Percentiles rank a stretch among this genome's conserved stretches.
Evolutionary conservation across 23 tunicate species (phyloP).

Genomic region (Ciona savignyi): DNA sequence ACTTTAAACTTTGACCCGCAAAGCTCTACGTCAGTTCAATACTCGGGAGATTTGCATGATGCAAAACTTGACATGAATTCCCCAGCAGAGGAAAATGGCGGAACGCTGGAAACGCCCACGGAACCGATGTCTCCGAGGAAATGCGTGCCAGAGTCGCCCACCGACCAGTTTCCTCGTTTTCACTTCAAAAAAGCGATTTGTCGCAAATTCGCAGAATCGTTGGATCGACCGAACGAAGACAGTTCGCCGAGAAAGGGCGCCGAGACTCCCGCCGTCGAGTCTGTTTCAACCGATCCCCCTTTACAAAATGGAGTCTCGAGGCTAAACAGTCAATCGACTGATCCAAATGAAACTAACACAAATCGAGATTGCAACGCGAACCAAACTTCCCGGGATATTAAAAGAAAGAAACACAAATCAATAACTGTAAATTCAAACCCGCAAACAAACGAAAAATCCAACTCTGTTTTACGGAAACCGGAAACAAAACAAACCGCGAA

Average conservation of each 20-base stretch:
- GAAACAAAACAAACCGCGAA: too few species aligned
- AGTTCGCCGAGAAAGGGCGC: neutral
- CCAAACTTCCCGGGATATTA: neutral
- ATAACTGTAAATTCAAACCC: neutral
- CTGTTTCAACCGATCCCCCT: neutral
- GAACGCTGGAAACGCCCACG: neutral
- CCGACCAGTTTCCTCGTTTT: neutral
- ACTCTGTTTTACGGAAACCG: too few species aligned
- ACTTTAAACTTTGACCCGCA: too few species aligned
- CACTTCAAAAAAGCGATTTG: constrained; percentile 19
- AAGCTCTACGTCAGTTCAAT: too few species aligned
- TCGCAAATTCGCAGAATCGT: constrained; percentile 14
- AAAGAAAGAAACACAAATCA: too few species aligned
- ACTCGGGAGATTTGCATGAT: too few species aligned
- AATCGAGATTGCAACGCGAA: neutral
- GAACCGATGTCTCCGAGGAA: neutral
- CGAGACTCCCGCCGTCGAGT: neutral
- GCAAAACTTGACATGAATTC: too few species aligned
- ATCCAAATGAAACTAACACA: neutral
- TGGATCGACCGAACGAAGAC: neutral
- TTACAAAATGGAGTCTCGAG: neutral
- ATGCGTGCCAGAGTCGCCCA: neutral
- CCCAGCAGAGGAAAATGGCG: neutral
- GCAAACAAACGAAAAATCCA: neutral
- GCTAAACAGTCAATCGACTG: neutral